phyloP scores from a whole-genome alignment of 1,140 invertebrate species.

The Archegozetes longisetosus region DNA sequence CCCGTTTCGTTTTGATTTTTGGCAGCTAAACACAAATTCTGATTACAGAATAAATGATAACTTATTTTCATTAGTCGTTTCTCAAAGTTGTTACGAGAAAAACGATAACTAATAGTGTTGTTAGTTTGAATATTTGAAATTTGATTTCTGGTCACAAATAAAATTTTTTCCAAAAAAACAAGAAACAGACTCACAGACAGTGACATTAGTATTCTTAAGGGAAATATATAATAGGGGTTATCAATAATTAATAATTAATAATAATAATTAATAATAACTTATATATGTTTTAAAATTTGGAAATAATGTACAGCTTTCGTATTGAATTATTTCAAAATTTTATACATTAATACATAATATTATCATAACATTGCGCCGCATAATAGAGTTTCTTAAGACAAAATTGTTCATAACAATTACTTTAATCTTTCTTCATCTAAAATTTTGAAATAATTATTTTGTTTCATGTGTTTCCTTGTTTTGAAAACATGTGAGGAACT shows the following conservation, averaged over 20 bases:
- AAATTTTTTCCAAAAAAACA: neutral
- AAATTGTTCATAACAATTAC: neutral
- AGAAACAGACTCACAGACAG: neutral
- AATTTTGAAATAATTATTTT: neutral
- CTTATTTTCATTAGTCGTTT: neutral
- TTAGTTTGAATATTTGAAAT: neutral
- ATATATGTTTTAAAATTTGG: neutral
- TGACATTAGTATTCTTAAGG: neutral
- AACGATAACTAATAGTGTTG: no score
- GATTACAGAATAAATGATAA: neutral
- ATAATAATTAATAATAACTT: neutral
- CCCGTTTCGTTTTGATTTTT: neutral
- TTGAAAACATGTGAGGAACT: neutral
- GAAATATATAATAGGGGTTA: neutral
- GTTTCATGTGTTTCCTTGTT: neutral
- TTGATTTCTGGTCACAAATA: neutral
- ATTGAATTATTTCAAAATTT: neutral
- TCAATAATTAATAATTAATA: neutral
- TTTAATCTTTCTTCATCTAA: neutral
- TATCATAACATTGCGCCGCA: neutral
- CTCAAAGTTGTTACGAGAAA: neutral
- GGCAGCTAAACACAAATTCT: neutral
- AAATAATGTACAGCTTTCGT: neutral
- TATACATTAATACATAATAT: neutral
- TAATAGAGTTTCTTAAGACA: neutral